These are phyloP conservation scores for Amorpha juglandis DNA, from an alignment of 2,888 invertebrate species.

Conservation along the genomic window DNA sequence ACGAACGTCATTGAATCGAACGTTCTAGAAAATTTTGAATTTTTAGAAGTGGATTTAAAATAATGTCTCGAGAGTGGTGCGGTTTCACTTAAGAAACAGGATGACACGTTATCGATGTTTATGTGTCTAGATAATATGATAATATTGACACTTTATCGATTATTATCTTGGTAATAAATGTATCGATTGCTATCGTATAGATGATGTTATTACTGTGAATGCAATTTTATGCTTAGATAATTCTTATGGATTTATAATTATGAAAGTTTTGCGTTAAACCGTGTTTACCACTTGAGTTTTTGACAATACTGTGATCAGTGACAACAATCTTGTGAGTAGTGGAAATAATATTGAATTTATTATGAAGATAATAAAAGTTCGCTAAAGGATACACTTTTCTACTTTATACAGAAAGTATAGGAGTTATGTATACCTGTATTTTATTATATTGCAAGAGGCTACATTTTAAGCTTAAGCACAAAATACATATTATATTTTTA, in stretches of 20 bases:
- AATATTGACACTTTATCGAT: not conserved
- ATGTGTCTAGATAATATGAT: not conserved
- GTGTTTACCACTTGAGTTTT: not conserved
- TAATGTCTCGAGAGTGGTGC: not conserved
- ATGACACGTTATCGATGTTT: not conserved
- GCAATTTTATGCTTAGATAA: too few species aligned
- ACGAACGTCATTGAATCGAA: constrained; percentile 35
- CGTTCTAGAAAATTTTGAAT: not conserved
- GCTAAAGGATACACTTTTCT: too few species aligned
- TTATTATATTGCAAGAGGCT: not conserved
- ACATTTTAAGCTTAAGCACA: constrained; percentile 1
- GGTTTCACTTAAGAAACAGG: not conserved
- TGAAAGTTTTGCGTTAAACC: too few species aligned
- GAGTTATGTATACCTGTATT: too few species aligned
- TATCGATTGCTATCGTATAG: not conserved
- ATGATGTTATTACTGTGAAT: not conserved
- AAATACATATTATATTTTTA: not conserved
- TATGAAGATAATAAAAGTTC: too few species aligned
- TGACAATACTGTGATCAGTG: not conserved
- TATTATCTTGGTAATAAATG: not conserved
- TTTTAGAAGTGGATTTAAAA: not conserved
- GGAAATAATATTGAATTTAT: not conserved
- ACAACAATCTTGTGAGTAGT: not conserved
- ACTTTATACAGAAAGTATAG: too few species aligned
- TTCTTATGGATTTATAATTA: too few species aligned